These are phyloP conservation scores for Leptobrachium ailaonicum DNA, from an alignment of 2,113 vertebrate species.

Conservation along the genomic window DNA sequence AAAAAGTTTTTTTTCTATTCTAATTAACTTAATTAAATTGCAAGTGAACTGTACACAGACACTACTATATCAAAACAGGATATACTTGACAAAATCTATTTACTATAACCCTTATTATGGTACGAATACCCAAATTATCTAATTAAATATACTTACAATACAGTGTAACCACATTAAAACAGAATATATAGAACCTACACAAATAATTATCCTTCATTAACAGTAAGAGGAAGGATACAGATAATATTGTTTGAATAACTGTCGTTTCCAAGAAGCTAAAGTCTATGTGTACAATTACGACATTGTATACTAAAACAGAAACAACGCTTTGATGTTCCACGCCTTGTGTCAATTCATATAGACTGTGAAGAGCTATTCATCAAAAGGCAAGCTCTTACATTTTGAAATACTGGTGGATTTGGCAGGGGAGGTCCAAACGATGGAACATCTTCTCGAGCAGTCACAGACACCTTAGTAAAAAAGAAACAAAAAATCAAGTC, in stretches of 20 bases:
- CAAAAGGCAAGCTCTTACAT: conserved; percentile 66
- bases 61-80: too few species aligned
- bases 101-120: too few species aligned
- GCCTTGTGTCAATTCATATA: neutral
- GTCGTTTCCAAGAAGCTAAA: conserved; percentile 3
- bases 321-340: neutral
- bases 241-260: conserved; percentile 23
- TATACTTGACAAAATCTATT: too few species aligned
- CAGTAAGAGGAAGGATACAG: neutral
- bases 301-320: conserved; percentile 1
- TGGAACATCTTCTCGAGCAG: conserved; percentile 88
- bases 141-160: too few species aligned
- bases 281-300: neutral
- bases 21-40: too few species aligned
- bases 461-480: conserved; percentile 80
- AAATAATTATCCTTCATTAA: neutral
- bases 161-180: too few species aligned
- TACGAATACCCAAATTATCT: too few species aligned
- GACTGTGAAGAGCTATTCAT: too few species aligned
- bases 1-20: too few species aligned
- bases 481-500: neutral
- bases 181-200: too few species aligned
- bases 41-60: too few species aligned
- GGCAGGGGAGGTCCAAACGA: conserved; percentile 86
- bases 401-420: conserved; percentile 81